Base-by-base conservation (phyloP, 2,797 vertebrate genomes). In the Bufotes viridis region DNA sequence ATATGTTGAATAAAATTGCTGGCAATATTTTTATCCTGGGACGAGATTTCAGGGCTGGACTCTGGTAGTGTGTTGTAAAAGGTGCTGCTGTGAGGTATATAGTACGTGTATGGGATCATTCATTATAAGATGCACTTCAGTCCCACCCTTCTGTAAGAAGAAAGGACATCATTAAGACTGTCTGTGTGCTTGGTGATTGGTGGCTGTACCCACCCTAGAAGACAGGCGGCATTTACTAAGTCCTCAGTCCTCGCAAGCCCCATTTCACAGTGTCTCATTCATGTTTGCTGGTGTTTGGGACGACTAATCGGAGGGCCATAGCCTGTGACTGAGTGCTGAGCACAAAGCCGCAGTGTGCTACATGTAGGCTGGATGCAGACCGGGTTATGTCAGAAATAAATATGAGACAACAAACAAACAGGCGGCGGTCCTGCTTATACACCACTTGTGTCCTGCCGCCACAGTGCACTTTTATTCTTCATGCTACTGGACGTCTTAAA, bases 191-290 rank as follows among this genome's bases (percentile, higher is more conserved):
- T 11, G 18, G 70, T 51, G 29, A 58, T 53, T 72, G 29, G 61
- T 79, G 76, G 20, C 82, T 69, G 17, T 79, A 49, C 49, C 75
- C 87, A 80, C 74, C 74, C 72, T 67, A 42, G 58, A 42, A 87
- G 70, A 82, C 80, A 26, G 58, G 26, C 49, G 11, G 49, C 20
- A 12, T 60, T 82, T 82, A 79, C 49, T 53, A 29, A 87, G 55
- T 9, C 58, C 57, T 34, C 26, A 63, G 61, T 69, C 63, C 42
- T 58, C 53, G 26, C 63, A 53, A 78, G 82, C 75, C 34, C 70
- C 57, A 84, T 88, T 22, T 88, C 82, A 88, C 87, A 88, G 87
- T 79, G 82, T 88, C 76, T 81, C 65, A 88, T 88, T 88, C 87
- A 88, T 88, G 69, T 88, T 65, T 72, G 26, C 26, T 87, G 85